These are phyloP conservation scores for Sylvia borin DNA, from an alignment of 2,797 vertebrate species.

Conservation along the genomic window DNA sequence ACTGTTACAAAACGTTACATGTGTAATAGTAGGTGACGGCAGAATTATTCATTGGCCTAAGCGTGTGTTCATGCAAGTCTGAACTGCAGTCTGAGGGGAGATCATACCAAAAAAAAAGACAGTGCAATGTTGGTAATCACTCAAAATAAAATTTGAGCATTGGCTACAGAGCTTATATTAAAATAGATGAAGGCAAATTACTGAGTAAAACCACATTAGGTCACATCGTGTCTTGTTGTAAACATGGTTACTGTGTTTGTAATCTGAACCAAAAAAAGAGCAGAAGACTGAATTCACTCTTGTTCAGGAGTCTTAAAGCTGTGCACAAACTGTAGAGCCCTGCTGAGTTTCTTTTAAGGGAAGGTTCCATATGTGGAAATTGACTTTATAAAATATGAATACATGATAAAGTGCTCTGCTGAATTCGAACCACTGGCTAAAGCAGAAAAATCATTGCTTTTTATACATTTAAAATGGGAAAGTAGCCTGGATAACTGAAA, in stretches of 20 bases:
- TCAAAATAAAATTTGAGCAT: not conserved
- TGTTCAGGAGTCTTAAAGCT: not conserved
- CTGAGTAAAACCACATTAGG: not conserved
- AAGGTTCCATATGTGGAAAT: not conserved
- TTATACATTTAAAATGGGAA: not conserved
- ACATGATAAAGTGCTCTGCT: not conserved
- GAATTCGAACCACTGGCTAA: not conserved
- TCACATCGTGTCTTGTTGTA: not conserved
- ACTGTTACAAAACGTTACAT: conserved; percentile 47
- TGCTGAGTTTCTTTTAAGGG: not conserved
- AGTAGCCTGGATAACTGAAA: not conserved
- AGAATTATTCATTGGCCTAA: conserved; percentile 14
- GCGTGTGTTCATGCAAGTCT: conserved; percentile 1
- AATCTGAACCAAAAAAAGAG: not conserved
- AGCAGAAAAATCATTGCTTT: not conserved
- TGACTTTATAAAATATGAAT: not conserved
- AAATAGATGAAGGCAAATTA: not conserved
- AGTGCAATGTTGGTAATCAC: not conserved
- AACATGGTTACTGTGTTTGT: not conserved
- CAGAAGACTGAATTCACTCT: not conserved
- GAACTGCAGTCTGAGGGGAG: not conserved
- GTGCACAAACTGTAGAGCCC: not conserved
- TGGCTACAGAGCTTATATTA: not conserved
- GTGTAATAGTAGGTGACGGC: conserved; percentile 14
- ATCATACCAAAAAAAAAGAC: not conserved